Base-by-base conservation (phyloP, 2,113 vertebrate genomes). In the Tonatia bakeri region DNA sequence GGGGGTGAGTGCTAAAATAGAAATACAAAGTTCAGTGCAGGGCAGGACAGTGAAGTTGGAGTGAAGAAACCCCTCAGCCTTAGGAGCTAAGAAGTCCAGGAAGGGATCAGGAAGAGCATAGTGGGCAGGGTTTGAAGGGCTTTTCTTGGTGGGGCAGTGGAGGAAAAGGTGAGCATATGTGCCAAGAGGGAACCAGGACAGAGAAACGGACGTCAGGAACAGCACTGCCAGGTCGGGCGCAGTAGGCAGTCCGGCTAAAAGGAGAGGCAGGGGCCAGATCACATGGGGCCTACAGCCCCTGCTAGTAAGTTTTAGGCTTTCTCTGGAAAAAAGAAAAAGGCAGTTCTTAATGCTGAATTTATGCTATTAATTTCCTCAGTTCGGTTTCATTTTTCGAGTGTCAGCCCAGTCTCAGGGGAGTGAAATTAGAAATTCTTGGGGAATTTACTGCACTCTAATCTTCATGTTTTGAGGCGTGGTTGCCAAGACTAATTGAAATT, bases 381-480 rank as follows among this genome's bases (percentile, higher is more conserved):
- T 80, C 22, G 50, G 26, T 94, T 82, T 90, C 59, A 54, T n/a
- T 91, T 92, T 72, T 43, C 20, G 16, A 87, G 43, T 40, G 6
- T 72, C 59, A 16, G 1, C 22, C 28, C 73, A 64, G 64, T 40
- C 70, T 65, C 43, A 64, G 20, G 7, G 16, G 38, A 82, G 54
- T 9, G 12, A 5, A 24, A 83, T 77, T 40, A 90, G 73, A 70
- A 40, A 70, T 92, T 83, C 43, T 36, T 28, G 20, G 9, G 16
- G 3, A 89, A 93, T 73, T 95, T 47, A 65, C 33, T 80, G 13
- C 4, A 80, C 5, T 50, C 45, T 47, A 56, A 8, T 52, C 33
- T 38, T 87, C 5, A 14, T 79, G 11, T 87, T 96, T 82, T 90
- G 22, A 93, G 59, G 75, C 3, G 50, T 80, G 45, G n/a, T 67